Conservation (phyloP, 2,797 vertebrate genomes). For the Syndactyla subalaris region DNA sequence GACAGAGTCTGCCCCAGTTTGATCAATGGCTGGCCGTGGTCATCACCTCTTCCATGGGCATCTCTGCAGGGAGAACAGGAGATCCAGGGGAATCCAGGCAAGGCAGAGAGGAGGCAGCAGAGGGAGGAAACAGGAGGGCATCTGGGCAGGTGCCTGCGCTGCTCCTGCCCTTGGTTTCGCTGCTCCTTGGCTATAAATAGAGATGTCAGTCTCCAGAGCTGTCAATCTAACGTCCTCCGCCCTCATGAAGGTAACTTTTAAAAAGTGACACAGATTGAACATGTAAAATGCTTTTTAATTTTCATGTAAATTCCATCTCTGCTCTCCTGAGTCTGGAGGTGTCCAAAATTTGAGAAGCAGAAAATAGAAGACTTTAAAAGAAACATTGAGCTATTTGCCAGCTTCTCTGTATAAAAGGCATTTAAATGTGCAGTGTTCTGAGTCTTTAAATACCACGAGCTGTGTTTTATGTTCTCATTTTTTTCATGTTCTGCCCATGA, state of each 20-base stretch:
- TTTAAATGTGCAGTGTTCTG: slow-evolving; percentile 12
- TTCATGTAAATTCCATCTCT: slow-evolving; percentile 63
- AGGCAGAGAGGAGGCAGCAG: background rate
- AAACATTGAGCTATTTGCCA: slow-evolving; percentile 25
- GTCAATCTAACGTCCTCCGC: slow-evolving; percentile 7
- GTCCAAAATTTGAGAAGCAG: slow-evolving; percentile 53
- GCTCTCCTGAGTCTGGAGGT: slow-evolving; percentile 60
- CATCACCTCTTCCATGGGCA: background rate
- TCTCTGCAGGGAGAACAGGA: background rate
- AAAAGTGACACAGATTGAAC: slow-evolving; percentile 31
- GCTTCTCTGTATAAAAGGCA: slow-evolving; percentile 1
- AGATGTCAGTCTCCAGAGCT: background rate
- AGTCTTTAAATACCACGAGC: background rate
- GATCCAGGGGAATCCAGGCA: rapidly evolving
- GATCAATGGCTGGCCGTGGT: background rate
- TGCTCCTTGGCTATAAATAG: background rate
- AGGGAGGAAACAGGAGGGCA: background rate
- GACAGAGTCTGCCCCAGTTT: background rate
- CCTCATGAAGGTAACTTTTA: slow-evolving; percentile 14
- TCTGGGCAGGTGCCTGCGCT: background rate
- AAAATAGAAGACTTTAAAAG: slow-evolving; percentile 59
- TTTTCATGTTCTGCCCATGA: background rate
- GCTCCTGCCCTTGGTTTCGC: background rate
- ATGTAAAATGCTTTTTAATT: slow-evolving; percentile 56
- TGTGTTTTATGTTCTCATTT: background rate